Base-by-base conservation (phyloP, 2,797 vertebrate genomes). In the Phataginus tetradactyla region DNA sequence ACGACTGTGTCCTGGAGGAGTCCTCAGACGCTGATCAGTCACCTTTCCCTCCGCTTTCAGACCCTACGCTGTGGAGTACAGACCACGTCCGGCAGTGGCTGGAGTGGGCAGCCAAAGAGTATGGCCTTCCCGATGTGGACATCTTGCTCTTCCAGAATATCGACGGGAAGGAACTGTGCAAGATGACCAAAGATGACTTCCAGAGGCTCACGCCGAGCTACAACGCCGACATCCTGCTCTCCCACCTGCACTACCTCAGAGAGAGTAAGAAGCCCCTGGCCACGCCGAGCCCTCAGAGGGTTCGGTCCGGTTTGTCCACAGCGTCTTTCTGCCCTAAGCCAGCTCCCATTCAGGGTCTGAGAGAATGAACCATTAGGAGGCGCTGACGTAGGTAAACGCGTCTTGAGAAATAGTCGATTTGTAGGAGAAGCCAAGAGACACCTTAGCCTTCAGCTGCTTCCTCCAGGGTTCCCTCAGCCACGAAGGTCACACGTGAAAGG, bases 221-320 rank as follows among this genome's bases (percentile, higher is more conserved):
- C 97, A 99, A 99, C 0, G 99, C 99, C 6, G 99, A 99, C 96
- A 99, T 99, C 97, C 99, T 99, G 37, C 98, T 99, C 91, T 99
- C 99, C 13, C 99, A 99, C 91, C 99, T 99, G 97, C 99, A 99
- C 99, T 99, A 99, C 99, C 99, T 99, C 99, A 99, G 99, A 99
- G 99, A 99, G 98, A 99, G 99, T 99, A 99, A 99, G 98, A 59
- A 21, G 7, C 45, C 45, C 45, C 45, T 45, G 45, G 45, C 45
- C 45, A 45, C 45, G 45, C 45, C 45, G 45, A 45, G 10, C 45
- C 45, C 37, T 9, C 15, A 1, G 45, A n/a, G 42, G 34, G 57
- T 20, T 71, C 83, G 3, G 25, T 3, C 59, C 17, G 9, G 27
- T 37, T 21, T 32, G 68, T 88, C 7, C 3, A 37, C 37, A 12